These are phyloP conservation scores for Smittia aterrima DNA, from an alignment of 2,888 invertebrate species.

Conservation along the genomic window DNA sequence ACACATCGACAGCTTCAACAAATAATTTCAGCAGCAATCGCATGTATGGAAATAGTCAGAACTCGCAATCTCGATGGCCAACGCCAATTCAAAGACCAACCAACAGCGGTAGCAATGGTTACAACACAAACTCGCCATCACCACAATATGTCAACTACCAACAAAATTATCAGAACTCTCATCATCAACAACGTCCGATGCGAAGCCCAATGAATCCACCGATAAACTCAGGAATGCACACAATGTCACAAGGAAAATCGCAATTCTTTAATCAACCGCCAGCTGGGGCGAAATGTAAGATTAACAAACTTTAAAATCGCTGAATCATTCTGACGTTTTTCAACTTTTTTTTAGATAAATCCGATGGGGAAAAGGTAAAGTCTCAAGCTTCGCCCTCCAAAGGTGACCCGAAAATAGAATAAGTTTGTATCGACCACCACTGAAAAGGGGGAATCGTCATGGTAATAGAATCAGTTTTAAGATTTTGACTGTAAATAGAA, in stretches of 20 bases:
- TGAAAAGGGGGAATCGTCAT: no score
- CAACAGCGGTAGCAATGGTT: background rate
- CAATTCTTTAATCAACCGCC: constrained; percentile 10
- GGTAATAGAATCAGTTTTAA: background rate
- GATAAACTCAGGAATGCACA: background rate
- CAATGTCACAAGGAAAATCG: constrained; percentile 30
- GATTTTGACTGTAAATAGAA: constrained; percentile 16
- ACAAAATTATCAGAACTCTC: constrained; percentile 8
- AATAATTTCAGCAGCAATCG: background rate
- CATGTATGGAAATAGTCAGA: background rate
- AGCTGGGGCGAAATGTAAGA: background rate
- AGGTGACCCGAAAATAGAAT: constrained; percentile 1
- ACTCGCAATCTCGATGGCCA: constrained; percentile 16
- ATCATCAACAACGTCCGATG: background rate
- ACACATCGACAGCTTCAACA: background rate
- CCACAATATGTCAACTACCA: background rate
- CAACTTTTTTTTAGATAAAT: background rate
- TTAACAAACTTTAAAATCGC: background rate
- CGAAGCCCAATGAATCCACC: background rate
- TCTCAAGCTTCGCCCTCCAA: background rate
- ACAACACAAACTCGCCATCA: background rate
- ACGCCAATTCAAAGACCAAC: constrained; percentile 3
- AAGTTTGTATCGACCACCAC: no score
- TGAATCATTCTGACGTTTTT: background rate
- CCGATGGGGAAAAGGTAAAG: background rate